phyloP scores from a whole-genome alignment of 2,797 vertebrate species.

The Pagetopsis macropterus region DNA sequence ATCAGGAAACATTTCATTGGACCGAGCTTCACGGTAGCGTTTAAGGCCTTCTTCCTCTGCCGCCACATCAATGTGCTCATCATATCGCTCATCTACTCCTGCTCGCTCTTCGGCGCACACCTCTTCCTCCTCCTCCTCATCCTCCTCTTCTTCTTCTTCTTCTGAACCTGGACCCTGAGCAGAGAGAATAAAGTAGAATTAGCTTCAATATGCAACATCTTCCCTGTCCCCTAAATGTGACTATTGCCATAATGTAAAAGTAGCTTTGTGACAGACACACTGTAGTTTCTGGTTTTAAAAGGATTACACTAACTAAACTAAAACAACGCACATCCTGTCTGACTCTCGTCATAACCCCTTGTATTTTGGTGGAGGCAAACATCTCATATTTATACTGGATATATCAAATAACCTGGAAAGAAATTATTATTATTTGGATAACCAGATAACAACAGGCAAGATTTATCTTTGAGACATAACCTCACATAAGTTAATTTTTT shows the following conservation, averaged over 20 bases:
- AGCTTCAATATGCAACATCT: neutral
- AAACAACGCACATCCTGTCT: neutral
- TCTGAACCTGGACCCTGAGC: constrained; percentile 73
- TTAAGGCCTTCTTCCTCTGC: constrained; percentile 89
- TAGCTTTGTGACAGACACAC: neutral
- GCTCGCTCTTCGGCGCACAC: constrained; percentile 69
- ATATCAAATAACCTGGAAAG: neutral
- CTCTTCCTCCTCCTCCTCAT: constrained; percentile 79
- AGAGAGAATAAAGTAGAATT: constrained; percentile 11
- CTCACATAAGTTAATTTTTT: neutral
- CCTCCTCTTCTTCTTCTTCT: constrained; percentile 52
- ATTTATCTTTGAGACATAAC: neutral
- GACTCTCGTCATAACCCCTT: neutral
- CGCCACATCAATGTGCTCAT: constrained; percentile 87
- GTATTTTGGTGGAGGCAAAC: neutral
- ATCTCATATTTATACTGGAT: neutral
- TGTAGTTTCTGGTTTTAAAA: neutral
- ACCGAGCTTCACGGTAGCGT: constrained; percentile 90
- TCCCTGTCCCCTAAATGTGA: neutral
- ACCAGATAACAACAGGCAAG: neutral
- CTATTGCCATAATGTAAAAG: neutral
- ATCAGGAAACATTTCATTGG: constrained; percentile 95
- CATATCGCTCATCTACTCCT: constrained; percentile 87
- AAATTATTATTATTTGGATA: neutral
- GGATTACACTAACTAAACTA: too few relatives aligned